Evolutionary conservation across 2,888 invertebrate genomes (phyloP).

Genomic region (Busseola fusca): DNA sequence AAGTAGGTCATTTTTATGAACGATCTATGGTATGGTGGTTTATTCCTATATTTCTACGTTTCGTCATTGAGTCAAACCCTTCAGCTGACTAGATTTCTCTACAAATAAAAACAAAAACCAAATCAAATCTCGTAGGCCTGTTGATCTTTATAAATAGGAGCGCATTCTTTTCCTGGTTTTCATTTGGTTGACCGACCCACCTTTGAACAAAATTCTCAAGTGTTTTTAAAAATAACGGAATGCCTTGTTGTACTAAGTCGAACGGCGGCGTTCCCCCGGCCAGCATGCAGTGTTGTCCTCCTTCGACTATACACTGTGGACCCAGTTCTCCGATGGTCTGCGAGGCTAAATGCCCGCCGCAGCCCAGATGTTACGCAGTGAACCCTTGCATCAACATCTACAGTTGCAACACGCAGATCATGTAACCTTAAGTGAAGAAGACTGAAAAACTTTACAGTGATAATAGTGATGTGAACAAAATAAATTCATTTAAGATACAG

Average conservation of each 20-base stretch:
- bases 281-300: slow-evolving; percentile 32
- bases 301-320: slow-evolving; percentile 39
- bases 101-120: neutral
- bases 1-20: too few species aligned
- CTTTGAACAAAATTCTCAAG: slow-evolving; percentile 41
- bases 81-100: slow-evolving; percentile 55
- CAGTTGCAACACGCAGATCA: slow-evolving; percentile 84
- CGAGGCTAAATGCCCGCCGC: slow-evolving; percentile 66
- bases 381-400: slow-evolving; percentile 85
- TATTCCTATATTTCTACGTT: neutral
- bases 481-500: slow-evolving; percentile 37
- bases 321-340: slow-evolving; percentile 65
- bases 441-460: slow-evolving; percentile 29
- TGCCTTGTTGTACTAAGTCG: too few species aligned
- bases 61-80: neutral
- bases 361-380: slow-evolving; percentile 70
- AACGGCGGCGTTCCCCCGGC: too few species aligned
- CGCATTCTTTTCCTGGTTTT: slow-evolving; percentile 22
- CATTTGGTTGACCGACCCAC: slow-evolving; percentile 55
- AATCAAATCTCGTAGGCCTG: slow-evolving; percentile 60
- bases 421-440: slow-evolving; percentile 67
- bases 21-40: neutral
- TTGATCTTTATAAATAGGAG: slow-evolving; percentile 66
- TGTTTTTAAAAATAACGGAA: slow-evolving; percentile 58
- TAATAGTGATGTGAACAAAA: slow-evolving; percentile 47